Evolutionary conservation across 2,113 vertebrate species (phyloP).

Genomic region (Oceanodroma tethys): DNA sequence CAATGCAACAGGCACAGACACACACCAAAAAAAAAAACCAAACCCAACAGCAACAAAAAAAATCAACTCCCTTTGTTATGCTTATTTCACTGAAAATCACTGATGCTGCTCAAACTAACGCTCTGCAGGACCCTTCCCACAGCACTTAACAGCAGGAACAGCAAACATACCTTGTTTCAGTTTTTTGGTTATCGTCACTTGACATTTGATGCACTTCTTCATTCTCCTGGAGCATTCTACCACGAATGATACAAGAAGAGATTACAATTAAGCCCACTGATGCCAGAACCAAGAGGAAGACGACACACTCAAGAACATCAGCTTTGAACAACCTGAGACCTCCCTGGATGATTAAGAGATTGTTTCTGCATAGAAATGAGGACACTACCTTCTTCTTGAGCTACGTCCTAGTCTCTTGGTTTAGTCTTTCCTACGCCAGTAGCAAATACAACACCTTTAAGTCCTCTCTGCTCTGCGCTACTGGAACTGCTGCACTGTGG

Average conservation of each 20-base stretch:
- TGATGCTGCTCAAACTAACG: background rate
- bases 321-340: background rate
- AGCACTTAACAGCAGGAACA: background rate
- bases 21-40: background rate
- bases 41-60: background rate
- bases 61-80: background rate
- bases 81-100: background rate
- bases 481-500: background rate
- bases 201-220: conserved; percentile 99
- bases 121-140: background rate
- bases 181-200: conserved; percentile 94
- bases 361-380: fast-evolving
- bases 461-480: background rate
- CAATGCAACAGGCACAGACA: background rate
- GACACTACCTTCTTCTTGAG: background rate
- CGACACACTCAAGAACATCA: background rate
- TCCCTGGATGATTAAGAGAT: background rate
- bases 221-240: conserved; percentile 94
- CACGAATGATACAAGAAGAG: background rate
- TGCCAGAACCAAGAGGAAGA: background rate
- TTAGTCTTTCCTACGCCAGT: background rate
- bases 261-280: background rate
- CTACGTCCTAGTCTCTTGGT: background rate
- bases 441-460: background rate
- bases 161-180: conserved; percentile 86